Base-by-base conservation (phyloP, 1,140 invertebrate species). In the Drosophila nasuta region DNA sequence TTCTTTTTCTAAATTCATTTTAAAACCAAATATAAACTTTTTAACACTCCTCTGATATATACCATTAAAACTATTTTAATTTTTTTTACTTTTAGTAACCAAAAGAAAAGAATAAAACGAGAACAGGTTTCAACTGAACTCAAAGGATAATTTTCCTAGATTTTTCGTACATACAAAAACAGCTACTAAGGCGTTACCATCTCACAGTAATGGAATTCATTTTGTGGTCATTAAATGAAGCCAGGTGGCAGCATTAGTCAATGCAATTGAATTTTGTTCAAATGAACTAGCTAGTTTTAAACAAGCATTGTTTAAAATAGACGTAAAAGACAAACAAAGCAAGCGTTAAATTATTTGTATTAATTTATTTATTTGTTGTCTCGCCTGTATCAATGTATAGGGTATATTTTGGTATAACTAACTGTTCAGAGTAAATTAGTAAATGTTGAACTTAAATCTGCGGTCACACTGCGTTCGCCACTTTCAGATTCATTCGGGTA, bases 321-420 rank as follows among this genome's bases (percentile, higher is more conserved):
- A 4, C n/a, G 2, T n/a, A 43, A 43, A n/a, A 43, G 5, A 43
- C 3, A 35, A 66, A 38, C 69, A 58, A 33, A 72, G 52, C 17
- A 66, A 72, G n/a, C 33, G n/a, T 41, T 15, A 28, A 33, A 38
- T 38, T 54, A 17, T 8, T 7, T 11, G 20, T 41, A 25, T 15
- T 2, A 7, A 41, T 25, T 57, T 41, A n/a, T 30, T 49, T 41
- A n/a, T 30, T 35, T 15, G 15, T 13, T 41, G 11, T 2, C 11
- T 25, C 35, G 10, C 1, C 3, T 13, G 38, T 73, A 73, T 68
- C 64, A 64, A 68, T 73, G 45, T 67, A 52, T 45, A 38, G 6
- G 35, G 35, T 38, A 38, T 38, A 38, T 8, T 10, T 38, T 38
- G 8, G 35, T 38, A 8, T 38, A 33, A 33, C 7, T 33, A 33